These are phyloP conservation scores for Epirrita christyi DNA, from an alignment of 2,888 invertebrate species.

Conservation along the genomic window DNA sequence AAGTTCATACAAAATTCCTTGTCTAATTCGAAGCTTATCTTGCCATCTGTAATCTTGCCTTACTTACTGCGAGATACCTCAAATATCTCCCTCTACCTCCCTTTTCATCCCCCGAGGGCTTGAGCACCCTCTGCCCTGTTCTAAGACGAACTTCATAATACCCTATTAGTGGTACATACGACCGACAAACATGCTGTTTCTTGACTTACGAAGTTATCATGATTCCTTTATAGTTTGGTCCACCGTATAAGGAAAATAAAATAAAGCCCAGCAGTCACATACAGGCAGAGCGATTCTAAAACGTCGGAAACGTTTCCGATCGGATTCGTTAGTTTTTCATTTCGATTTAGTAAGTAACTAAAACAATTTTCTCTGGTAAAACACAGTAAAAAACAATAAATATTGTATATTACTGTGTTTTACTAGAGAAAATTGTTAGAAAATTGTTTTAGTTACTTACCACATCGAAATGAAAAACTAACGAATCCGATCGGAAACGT, in stretches of 20 bases:
- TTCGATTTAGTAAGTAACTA: no score
- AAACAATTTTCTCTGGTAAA: no score
- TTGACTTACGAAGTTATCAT: conserved; percentile 49
- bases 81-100: conserved; percentile 54
- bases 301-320: no score
- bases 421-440: no score
- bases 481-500: no score
- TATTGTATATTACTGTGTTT: no score
- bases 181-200: conserved; percentile 61
- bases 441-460: no score
- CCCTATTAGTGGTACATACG: conserved; percentile 76
- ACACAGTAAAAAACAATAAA: no score
- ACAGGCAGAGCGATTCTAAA: no score
- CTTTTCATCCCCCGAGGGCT: conserved; percentile 43
- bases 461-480: no score
- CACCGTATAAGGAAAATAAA: conserved; percentile 12
- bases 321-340: no score
- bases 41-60: conserved; percentile 82
- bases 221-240: conserved; percentile 28
- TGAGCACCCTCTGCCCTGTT: conserved; percentile 64
- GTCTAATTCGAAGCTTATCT: conserved; percentile 82
- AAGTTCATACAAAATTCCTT: conserved; percentile 82
- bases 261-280: no score
- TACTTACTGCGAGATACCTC: conserved; percentile 69
- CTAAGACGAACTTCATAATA: conserved; percentile 80